Evolutionary conservation across 64 coral and sea anemone genomes (phyloP), one percentile per base, ranked within the genome.

Genomic region (Montipora sp.): DNA sequence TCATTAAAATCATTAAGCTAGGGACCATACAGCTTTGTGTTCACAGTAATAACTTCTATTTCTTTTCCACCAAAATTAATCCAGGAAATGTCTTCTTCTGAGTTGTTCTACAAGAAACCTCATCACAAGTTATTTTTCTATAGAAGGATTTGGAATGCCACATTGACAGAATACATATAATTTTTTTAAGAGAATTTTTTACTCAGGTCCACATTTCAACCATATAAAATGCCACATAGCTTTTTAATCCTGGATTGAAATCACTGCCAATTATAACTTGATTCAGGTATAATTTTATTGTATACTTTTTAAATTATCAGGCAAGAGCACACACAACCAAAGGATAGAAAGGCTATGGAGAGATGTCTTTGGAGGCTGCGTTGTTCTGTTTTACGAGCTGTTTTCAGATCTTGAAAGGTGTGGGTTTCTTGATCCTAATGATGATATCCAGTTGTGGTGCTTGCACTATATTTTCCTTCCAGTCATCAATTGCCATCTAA

Each of bases 361-460:
- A 36, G 73, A 95, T 90, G 75, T 95, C 3, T 95, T 86, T 87
- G 68, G 55, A 57, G 93, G 88, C 1, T 95, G 93, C 20, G 12
- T 87, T 15, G 15, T 59, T 51, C 59, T 95, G 12, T 95, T 95
- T 43, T 95, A 80, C 13, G 53, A 90, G 58, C 13, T 90, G 12
- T 95, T 95, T 71, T 78, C 84, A n/a, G 69, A 84, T 18, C 48
- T 95, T 16, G 93, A 95, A 78, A 51, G 59, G 11, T 43, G 68
- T 11, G 73, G 47, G 22, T 20, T 90, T 23, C 80, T 95, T 4
- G 81, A 87, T 59, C 88, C 93, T 14, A 36, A 71, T 79, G 79
- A 90, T 91, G 93, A 95, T 68, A 22, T 51, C 36, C 93, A 95
- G 27, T 72, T 95, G 47, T 95, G 93, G 93, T 95, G 93, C 73